phyloP scores from a whole-genome alignment of 1,140 invertebrate species.

The Kradibia gibbosae region DNA sequence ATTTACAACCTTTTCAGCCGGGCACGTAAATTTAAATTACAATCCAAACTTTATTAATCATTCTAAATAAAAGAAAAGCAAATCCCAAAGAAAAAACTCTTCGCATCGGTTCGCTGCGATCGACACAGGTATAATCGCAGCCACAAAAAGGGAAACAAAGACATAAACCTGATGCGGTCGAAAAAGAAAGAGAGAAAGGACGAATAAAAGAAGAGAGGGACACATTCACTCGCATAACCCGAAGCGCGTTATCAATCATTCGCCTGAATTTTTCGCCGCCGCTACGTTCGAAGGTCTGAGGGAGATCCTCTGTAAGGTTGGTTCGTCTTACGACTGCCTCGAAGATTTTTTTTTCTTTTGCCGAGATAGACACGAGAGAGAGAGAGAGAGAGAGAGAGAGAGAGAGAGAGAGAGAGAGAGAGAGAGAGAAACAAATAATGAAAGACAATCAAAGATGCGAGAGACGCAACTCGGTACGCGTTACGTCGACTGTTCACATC shows the following conservation, averaged over 20 bases:
- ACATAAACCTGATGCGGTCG: conserved; percentile 8
- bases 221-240: conserved; percentile 39
- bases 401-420: neutral
- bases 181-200: neutral
- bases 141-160: neutral
- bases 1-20: conserved; percentile 12
- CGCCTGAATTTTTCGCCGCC: conserved; percentile 33
- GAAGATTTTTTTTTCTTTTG: too few relatives aligned
- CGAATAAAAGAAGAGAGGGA: conserved; percentile 11
- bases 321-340: conserved; percentile 41
- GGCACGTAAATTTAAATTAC: conserved; percentile 44
- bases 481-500: conserved; percentile 6
- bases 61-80: conserved; percentile 8
- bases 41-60: conserved; percentile 47
- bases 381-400: conserved; percentile 1
- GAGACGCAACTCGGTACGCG: neutral
- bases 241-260: conserved; percentile 50
- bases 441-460: neutral
- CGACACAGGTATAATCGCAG: conserved; percentile 29
- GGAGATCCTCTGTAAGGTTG: conserved; percentile 33
- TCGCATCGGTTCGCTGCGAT: neutral
- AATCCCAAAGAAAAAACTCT: neutral
- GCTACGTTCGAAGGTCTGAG: neutral
- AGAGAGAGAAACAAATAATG: too few relatives aligned
- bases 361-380: too few relatives aligned